Evolutionary conservation across 2,113 vertebrate genomes (phyloP), one percentile per base, ranked within the genome.

Genomic region (Gila orcuttii): DNA sequence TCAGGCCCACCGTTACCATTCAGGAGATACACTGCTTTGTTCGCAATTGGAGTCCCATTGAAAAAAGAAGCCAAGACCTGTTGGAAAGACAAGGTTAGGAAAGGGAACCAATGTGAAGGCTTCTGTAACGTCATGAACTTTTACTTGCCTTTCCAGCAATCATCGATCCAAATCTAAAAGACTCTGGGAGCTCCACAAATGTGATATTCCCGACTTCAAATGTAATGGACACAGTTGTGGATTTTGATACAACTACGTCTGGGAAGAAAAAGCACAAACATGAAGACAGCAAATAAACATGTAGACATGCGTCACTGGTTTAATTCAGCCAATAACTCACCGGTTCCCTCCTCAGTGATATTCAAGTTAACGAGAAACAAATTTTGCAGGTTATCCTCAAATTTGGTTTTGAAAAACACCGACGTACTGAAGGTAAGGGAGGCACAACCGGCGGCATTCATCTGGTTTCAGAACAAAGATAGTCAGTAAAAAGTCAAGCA

Each of bases 271-370:
- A 52, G 4, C 15, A 19, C 25, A 47, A 64, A 11, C 12, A 75
- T 8, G 1, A n/a, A 6, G 0, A 36, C 19, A 42, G 0, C 31
- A 15, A 47, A 45, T 1, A 4, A 52, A 52, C 50, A 17, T 5
- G 3, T 15, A 17, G 1, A 52, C 1, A 15, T 9, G 13, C 1
- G 4, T 4, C 33, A 62, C 3, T 45, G 9, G 36, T 13, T 19
- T 13, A 57, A 50, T 28, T 50, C 19, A 10, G 2, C 39, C 7
- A 55, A 15, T 25, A 6, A 62, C 88, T 88, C 79, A 85, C 94
- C 93, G 50, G 94, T 94, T 2, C 92, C 94, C 10, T 94, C 91
- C 50, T 95, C 94, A 64, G 87, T 85, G 42, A 93, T 21, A 1
- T 66, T 59, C 21, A 59, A 79, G 0, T 0, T 21, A 33, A 92